These are phyloP conservation scores for Pipistrellus kuhlii DNA, from an alignment of 2,797 vertebrate genomes.

Conservation along the genomic window DNA sequence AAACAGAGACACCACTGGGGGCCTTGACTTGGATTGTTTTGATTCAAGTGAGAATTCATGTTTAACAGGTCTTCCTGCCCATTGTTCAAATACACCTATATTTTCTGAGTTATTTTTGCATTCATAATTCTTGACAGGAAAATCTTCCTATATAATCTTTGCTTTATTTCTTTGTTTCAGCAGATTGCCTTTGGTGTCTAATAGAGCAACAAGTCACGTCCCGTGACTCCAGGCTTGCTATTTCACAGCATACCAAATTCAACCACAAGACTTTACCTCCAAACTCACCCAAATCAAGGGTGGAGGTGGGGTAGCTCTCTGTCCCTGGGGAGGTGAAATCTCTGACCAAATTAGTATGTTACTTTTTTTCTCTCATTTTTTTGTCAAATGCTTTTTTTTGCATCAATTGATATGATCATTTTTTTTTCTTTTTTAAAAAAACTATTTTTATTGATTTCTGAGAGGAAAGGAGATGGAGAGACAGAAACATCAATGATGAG, in stretches of 20 bases:
- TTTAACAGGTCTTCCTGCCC: constrained; percentile 18
- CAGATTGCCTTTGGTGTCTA: constrained; percentile 60
- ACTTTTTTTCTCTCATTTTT: too few relatives aligned
- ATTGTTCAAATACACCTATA: constrained; percentile 47
- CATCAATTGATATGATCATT: too few relatives aligned
- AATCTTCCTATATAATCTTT: constrained; percentile 62
- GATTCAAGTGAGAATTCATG: neutral
- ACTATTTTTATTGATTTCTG: too few relatives aligned
- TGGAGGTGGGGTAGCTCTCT: neutral
- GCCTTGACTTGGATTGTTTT: neutral
- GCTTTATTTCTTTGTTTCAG: constrained; percentile 67
- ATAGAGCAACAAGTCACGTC: constrained; percentile 51
- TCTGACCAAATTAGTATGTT: neutral
- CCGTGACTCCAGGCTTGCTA: constrained; percentile 8
- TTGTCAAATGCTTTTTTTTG: too few relatives aligned
- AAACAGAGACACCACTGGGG: neutral
- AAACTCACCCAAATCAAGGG: neutral
- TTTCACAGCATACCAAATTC: neutral
- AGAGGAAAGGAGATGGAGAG: too few relatives aligned
- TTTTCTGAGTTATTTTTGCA: constrained; percentile 65
- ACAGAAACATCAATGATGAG: too few relatives aligned
- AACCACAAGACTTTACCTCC: constrained; percentile 13
- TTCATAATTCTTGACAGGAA: constrained; percentile 68
- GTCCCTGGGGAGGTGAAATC: neutral
- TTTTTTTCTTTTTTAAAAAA: too few relatives aligned